Conservation (phyloP, 2,888 invertebrate genomes). For the Sericinus montela region DNA sequence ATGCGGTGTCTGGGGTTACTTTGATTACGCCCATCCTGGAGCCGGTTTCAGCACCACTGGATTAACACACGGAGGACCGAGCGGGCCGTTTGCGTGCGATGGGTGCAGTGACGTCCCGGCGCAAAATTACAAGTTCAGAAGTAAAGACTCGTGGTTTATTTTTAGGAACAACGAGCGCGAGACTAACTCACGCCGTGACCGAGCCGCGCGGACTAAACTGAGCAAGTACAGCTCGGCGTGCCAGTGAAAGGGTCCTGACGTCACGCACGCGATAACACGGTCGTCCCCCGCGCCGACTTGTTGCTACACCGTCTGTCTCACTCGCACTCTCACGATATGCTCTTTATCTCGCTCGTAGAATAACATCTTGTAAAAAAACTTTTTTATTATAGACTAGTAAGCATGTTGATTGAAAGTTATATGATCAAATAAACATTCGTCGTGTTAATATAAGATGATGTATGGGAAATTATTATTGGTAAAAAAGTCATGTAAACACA, state of each 20-base stretch:
- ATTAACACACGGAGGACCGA: constrained; percentile 56
- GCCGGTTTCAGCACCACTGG: constrained; percentile 28
- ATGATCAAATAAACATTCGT: not conserved
- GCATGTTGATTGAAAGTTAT: constrained; percentile 8
- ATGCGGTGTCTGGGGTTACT: constrained; percentile 65
- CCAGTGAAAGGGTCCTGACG: constrained; percentile 80
- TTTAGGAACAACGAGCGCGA: constrained; percentile 63
- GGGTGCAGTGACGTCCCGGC: constrained; percentile 31
- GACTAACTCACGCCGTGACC: constrained; percentile 70
- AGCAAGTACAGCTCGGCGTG: constrained; percentile 48
- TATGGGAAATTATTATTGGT: not conserved
- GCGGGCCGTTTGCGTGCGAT: constrained; percentile 55
- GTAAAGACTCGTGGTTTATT: constrained; percentile 58
- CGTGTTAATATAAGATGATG: too few species aligned
- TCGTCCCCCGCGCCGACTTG: constrained; percentile 45
- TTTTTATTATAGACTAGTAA: constrained; percentile 20
- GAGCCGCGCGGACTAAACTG: constrained; percentile 74
- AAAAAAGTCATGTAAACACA: not conserved
- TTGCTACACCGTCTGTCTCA: constrained; percentile 58
- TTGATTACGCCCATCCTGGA: constrained; percentile 68
- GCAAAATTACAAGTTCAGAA: constrained; percentile 35
- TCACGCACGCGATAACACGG: constrained; percentile 74
- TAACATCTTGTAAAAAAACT: constrained; percentile 37
- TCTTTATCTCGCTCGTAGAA: constrained; percentile 31
- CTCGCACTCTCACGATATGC: constrained; percentile 26